Evolutionary conservation across 2,888 invertebrate species (phyloP), one percentile per base, ranked within the genome.

Genomic region (Euplexia lucipara): DNA sequence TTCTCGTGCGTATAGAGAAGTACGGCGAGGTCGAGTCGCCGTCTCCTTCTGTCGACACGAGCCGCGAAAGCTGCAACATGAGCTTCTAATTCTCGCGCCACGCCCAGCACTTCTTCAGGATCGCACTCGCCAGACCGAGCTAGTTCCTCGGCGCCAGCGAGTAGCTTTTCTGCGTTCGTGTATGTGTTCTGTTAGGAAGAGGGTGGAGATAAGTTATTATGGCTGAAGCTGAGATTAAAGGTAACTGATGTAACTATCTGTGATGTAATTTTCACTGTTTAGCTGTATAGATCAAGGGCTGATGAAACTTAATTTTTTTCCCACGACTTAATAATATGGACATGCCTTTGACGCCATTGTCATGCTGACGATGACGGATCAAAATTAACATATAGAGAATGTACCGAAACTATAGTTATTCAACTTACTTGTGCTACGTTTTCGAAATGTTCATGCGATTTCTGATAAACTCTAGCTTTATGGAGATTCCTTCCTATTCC

Each of bases 401-500:
- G 6, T 10, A 44, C 3, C 6, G 6, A 14, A 22, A 20, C 20
- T 14, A 42, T 30, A 16, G 12, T 16, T 12, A 59, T 68, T 4
- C 41, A 54, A 92, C 96, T 95, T 94, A 98, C 98, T 97, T 98
- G 98, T 51, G 99, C 99, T 70, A 99, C 99, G 92, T 98, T 99
- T 95, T 99, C 99, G 90, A 99, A 99, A 93, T 99, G 99, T 92
- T 99, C 99, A 89, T 99, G 99, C 90, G 99, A 99, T 94, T 99
- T 99, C 94, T 99, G 99, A 90, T 99, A 98, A 9, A 99, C 98
- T 83, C 98, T 96, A 45, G 99, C 98, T 92, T 99, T 98, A 90
- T 98, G 98, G 81, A 99, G 96, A 95, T 99, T 99, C 82, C 99
- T 96, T 64, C 99, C 99, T 75, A 99, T 98, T 51, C 99, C 99